Evolutionary conservation across 2,888 invertebrate species (phyloP), one percentile per base, ranked within the genome.

Genomic region (Pilophorus perplexus): DNA sequence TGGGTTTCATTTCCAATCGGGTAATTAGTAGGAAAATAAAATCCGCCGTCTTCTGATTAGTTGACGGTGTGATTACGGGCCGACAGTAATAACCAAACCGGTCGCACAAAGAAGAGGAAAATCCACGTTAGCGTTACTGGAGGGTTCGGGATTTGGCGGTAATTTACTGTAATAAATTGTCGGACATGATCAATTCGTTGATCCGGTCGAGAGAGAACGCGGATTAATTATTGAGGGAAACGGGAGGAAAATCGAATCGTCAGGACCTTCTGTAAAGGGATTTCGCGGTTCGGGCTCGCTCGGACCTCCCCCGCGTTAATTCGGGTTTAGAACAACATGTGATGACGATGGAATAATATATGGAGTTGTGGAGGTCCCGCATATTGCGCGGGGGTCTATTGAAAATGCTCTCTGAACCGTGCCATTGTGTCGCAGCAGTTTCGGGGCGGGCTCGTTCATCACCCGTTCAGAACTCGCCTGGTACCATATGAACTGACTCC

Each of bases 291-390:
- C 12, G 33, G 6, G 6, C 12, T 12, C 6, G 12, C 33, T 6
- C 33, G 12, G 12, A 33, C 6, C 33, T 8, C 6, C 33, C 33
- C 33, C 6, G 6, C 33, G 6, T 12, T 33, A 33, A 33, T 12
- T 6, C 6, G 33, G 12, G 12, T 33, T 33, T 33, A 33, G 33
- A 12, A 6, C 23, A 22, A 22, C 33, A 3, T 20, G 2, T 48
- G 48, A 48, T 48, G 48, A 48, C 23, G 48, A 46, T 46, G 46
- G 46, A 48, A 48, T 48, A 42, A 48, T 48, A 48, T 48, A 48
- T 48, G 12, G n/a, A 23, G 22, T 20, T 48, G 48, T 12, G 23
- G 10, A 10, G 22, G 22, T 48, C 20, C 23, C 48, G 48, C 48
- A 22, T 23, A 48, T 48, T 22, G 20, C 23, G 48, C 23, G 52